Percentiles rank a stretch among this genome's conserved stretches.
phyloP scores from a whole-genome alignment of 2,888 invertebrate species.

The Acholoe squamosa region DNA sequence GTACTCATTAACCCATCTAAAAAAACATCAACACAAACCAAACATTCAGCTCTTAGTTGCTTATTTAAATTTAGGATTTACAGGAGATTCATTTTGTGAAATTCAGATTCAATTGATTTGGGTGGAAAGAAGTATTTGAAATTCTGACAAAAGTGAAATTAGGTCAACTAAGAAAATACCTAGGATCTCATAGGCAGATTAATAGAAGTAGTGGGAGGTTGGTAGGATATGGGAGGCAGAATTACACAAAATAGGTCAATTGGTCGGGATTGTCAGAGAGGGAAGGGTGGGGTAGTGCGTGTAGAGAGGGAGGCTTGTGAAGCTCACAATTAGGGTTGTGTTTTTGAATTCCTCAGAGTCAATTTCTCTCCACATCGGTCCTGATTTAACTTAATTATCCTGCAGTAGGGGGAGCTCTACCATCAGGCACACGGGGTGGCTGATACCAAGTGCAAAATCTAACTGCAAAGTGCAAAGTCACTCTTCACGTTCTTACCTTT shows the following conservation, averaged over 20 bases:
- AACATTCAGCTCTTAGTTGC: background rate
- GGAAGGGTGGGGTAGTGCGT: background rate
- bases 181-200: background rate
- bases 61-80: background rate
- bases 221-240: background rate
- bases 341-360: background rate
- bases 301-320: background rate
- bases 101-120: background rate
- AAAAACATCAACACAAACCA: background rate
- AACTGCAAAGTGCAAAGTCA: background rate
- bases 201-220: background rate
- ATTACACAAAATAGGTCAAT: conserved; percentile 26
- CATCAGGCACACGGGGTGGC: background rate
- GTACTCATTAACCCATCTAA: background rate
- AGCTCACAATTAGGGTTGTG: background rate
- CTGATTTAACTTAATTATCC: conserved; percentile 4
- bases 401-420: background rate
- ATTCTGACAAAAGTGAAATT: conserved; percentile 27
- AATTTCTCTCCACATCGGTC: background rate
- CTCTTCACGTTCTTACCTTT: background rate
- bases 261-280: background rate
- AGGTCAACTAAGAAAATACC: conserved; percentile 24
- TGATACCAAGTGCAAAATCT: background rate
- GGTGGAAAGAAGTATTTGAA: background rate
- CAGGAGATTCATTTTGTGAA: background rate